Evolutionary conservation across 2,888 invertebrate species (phyloP).

Genomic region (Bugula neritina): DNA sequence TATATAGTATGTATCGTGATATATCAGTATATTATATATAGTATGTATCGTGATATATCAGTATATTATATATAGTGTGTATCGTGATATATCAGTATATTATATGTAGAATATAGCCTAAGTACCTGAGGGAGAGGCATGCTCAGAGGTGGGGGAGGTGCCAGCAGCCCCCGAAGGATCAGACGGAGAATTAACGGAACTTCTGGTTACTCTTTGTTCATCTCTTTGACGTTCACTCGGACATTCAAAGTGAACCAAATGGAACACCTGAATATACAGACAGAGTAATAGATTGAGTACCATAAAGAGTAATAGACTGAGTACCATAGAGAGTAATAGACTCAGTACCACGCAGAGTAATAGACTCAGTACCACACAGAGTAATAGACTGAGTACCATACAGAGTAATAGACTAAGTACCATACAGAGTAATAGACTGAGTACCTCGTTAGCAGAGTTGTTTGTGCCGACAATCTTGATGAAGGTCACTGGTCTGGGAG

Average conservation of each 20-base stretch:
- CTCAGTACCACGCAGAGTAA: background rate
- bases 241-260: slow-evolving; percentile 95
- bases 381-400: background rate
- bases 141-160: slow-evolving; percentile 11
- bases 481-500: slow-evolving; percentile 79
- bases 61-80: too few species aligned
- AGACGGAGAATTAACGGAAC: background rate
- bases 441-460: slow-evolving; percentile 92
- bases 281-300: too few species aligned
- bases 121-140: background rate
- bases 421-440: too few species aligned
- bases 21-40: too few species aligned
- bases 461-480: slow-evolving; percentile 91
- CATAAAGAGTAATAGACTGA: too few species aligned
- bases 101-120: background rate
- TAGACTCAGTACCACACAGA: background rate
- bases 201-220: background rate
- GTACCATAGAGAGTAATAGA: background rate
- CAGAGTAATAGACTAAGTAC: background rate
- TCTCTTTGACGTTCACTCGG: slow-evolving; percentile 58
- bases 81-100: too few species aligned
- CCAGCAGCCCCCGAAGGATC: slow-evolving; percentile 3
- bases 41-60: too few species aligned
- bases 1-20: too few species aligned
- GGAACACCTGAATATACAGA: slow-evolving; percentile 96